Percentiles rank a stretch among this genome's conserved stretches.
Evolutionary conservation across 2,113 vertebrate genomes (phyloP).

Genomic region (Odocoileus hemionus): DNA sequence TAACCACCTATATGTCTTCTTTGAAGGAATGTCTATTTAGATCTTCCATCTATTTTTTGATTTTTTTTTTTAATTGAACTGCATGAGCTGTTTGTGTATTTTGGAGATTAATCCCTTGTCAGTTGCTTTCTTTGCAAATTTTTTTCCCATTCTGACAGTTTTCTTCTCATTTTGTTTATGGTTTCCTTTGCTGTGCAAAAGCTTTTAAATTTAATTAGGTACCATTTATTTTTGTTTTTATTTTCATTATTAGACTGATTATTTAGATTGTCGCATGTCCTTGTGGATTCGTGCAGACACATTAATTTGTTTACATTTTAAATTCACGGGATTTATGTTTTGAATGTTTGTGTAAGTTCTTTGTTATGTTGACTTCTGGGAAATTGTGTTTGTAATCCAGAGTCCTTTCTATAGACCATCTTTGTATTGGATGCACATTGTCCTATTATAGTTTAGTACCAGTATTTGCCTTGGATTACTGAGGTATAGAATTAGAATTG

Average conservation of each 20-base stretch:
- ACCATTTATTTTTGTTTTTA: neutral
- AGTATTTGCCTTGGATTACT: neutral
- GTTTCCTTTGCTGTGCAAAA: neutral
- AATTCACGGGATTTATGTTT: neutral
- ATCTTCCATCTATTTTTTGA: neutral
- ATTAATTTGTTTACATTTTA: slow-evolving; percentile 17
- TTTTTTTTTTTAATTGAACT: neutral
- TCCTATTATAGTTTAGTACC: neutral
- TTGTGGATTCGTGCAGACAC: neutral
- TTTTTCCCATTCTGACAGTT: neutral
- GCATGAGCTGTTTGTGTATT: neutral
- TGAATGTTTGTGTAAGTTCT: neutral
- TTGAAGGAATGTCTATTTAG: neutral
- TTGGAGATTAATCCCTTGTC: neutral
- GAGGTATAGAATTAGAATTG: neutral
- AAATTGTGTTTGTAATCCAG: neutral
- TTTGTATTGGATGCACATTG: neutral
- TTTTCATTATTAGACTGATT: neutral
- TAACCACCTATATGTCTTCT: neutral
- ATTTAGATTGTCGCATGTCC: neutral
- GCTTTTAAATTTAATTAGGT: neutral
- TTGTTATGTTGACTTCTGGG: neutral
- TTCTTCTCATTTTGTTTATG: neutral
- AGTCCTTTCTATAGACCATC: neutral
- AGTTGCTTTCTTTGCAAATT: neutral